Percentiles rank a stretch among this genome's conserved stretches.
Conservation (phyloP, 1,140 invertebrate species). For the Anagrus nilaparvatae region DNA sequence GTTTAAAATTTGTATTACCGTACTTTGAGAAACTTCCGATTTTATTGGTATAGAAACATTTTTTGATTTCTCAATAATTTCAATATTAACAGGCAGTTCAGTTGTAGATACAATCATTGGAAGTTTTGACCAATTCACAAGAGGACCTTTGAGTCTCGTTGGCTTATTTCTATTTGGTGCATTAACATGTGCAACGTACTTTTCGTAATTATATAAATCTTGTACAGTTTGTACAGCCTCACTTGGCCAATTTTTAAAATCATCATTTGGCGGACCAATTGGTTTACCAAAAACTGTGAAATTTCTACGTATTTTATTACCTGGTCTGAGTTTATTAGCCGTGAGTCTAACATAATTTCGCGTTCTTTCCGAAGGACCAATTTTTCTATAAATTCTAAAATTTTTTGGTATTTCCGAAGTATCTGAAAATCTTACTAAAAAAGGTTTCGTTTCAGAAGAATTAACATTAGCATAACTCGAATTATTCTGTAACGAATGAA, state of each 20-base stretch:
- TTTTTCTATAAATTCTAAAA: too few relatives aligned
- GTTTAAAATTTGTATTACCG: constrained; percentile 34
- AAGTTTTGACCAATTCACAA: constrained; percentile 29
- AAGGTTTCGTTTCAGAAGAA: too few relatives aligned
- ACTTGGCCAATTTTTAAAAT: constrained; percentile 33
- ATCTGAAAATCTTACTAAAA: too few relatives aligned
- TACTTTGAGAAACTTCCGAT: constrained; percentile 34
- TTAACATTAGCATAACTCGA: too few relatives aligned
- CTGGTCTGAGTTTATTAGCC: constrained; percentile 5
- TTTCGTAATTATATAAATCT: constrained; percentile 33
- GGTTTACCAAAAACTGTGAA: background rate
- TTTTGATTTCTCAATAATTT: constrained; percentile 1
- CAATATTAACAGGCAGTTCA: background rate
- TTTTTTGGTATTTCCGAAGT: too few relatives aligned
- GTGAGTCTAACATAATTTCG: constrained; percentile 9
- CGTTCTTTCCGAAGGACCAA: too few relatives aligned
- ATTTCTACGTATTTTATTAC: constrained; percentile 5
- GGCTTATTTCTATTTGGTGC: constrained; percentile 9
- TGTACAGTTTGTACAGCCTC: constrained; percentile 20
- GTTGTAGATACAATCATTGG: constrained; percentile 16
- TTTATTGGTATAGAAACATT: too few relatives aligned
- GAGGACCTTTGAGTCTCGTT: constrained; percentile 12
- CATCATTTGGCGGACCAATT: background rate
- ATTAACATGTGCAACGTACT: constrained; percentile 26
- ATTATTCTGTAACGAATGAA: too few relatives aligned